Conservation (phyloP, 2,113 vertebrate species). For the Hippocampus comes region DNA sequence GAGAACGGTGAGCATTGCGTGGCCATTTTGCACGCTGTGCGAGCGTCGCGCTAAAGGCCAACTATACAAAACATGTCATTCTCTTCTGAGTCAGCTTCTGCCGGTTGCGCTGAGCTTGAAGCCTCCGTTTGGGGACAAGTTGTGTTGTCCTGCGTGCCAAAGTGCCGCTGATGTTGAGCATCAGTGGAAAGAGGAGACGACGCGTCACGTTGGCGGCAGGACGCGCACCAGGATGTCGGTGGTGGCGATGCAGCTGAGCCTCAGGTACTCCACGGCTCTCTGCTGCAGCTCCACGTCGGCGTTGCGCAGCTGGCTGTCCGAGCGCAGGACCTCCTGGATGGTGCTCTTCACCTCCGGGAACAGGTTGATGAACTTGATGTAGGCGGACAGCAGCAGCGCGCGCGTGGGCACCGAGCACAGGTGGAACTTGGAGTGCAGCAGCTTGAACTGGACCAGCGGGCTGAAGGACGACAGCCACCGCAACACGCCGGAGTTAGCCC, state of each 20-base stretch:
- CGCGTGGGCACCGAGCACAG: slow-evolving; percentile 87
- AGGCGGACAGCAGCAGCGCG: slow-evolving; percentile 86
- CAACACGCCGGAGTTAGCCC: too few relatives aligned
- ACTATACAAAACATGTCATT: too few relatives aligned
- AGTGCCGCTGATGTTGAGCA: too few relatives aligned
- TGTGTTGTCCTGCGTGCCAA: too few relatives aligned
- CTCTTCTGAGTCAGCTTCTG: too few relatives aligned
- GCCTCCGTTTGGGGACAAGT: too few relatives aligned
- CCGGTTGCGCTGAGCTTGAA: too few relatives aligned
- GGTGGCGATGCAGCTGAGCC: slow-evolving; percentile 88
- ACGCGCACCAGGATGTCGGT: slow-evolving; percentile 82
- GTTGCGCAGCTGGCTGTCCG: slow-evolving; percentile 89
- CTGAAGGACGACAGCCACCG: slow-evolving; percentile 42
- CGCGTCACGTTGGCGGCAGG: too few relatives aligned
- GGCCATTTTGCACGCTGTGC: too few relatives aligned
- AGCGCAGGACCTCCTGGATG: slow-evolving; percentile 89
- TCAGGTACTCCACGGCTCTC: slow-evolving; percentile 89
- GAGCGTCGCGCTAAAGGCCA: too few relatives aligned
- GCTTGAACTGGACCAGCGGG: slow-evolving; percentile 89
- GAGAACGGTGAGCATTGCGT: too few relatives aligned
- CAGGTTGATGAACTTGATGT: slow-evolving; percentile 94
- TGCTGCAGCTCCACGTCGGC: slow-evolving; percentile 90
- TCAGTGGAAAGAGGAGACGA: too few relatives aligned
- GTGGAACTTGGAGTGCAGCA: slow-evolving; percentile 92
- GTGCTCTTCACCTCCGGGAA: slow-evolving; percentile 92